phyloP scores from a whole-genome alignment of 2,888 invertebrate species.

The Diaperis boleti region DNA sequence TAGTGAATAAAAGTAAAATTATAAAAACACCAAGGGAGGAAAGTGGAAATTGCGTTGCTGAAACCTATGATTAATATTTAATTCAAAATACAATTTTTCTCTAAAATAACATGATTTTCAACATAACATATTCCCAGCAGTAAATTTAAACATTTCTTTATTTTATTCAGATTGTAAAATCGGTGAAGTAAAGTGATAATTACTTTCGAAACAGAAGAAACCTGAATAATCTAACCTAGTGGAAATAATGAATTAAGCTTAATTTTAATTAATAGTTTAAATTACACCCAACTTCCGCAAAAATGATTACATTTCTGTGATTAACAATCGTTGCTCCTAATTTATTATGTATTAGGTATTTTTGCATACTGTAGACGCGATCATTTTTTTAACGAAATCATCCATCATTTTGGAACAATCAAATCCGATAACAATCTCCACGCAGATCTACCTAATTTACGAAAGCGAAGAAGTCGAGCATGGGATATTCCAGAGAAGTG shows the following conservation, averaged over 20 bases:
- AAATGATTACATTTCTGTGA: background rate
- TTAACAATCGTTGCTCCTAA: background rate
- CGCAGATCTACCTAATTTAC: constrained; percentile 14
- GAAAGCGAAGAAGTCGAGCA: constrained; percentile 17
- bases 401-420: constrained; percentile 44
- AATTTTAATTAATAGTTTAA: constrained; percentile 21
- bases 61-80: too few relatives aligned
- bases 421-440: constrained; percentile 33
- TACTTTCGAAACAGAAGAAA: constrained; percentile 10
- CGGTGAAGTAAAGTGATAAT: constrained; percentile 15
- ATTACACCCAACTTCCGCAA: constrained; percentile 18
- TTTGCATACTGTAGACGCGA: background rate
- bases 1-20: too few relatives aligned
- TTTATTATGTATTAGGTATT: background rate
- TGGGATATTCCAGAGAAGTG: constrained; percentile 26
- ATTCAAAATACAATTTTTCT: too few relatives aligned
- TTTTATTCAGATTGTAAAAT: too few relatives aligned
- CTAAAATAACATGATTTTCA: too few relatives aligned
- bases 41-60: too few relatives aligned
- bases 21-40: too few relatives aligned
- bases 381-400: constrained; percentile 30
- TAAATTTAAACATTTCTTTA: too few relatives aligned
- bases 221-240: constrained; percentile 8
- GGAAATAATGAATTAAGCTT: constrained; percentile 20
- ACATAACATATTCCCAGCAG: too few relatives aligned